Percentiles rank a stretch among this genome's conserved stretches.
These are phyloP conservation scores for Hydractinia symbiolongicarpus DNA, from an alignment of 30 jellyfish, hydroid and myxozoan species.

Conservation along the genomic window DNA sequence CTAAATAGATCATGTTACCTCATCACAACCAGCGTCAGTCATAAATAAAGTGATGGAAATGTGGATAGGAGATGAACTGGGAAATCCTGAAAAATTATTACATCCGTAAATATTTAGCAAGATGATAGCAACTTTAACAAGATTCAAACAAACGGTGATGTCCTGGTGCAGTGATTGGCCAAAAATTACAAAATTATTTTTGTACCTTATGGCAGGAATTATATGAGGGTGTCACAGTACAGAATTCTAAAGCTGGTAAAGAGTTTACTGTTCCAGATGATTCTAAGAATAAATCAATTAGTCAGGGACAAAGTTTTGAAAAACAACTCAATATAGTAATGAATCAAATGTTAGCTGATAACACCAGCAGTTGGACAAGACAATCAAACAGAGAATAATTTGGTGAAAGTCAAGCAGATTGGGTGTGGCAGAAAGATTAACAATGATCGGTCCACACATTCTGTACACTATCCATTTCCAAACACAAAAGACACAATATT, in stretches of 20 bases:
- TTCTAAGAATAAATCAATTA: background rate
- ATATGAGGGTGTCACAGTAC: slow-evolving; percentile 23
- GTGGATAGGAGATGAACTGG: background rate
- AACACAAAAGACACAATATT: background rate
- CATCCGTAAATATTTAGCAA: slow-evolving; percentile 15
- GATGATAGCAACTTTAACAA: slow-evolving; percentile 35
- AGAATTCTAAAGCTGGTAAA: background rate
- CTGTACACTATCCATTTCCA: too few relatives aligned
- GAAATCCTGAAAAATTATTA: slow-evolving; percentile 20
- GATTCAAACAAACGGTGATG: slow-evolving; percentile 34
- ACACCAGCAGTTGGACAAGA: background rate
- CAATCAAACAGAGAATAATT: background rate
- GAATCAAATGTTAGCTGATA: background rate
- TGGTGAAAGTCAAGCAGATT: too few relatives aligned
- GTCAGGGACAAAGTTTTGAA: too few relatives aligned
- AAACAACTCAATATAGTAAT: background rate
- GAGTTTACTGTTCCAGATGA: background rate
- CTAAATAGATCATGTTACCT: background rate
- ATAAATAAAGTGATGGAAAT: background rate
- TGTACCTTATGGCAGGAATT: slow-evolving; percentile 24
- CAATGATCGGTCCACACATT: too few relatives aligned
- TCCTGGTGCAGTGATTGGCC: slow-evolving; percentile 35
- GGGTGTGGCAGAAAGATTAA: too few relatives aligned
- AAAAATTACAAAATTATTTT: slow-evolving; percentile 6
- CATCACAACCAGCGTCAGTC: background rate